A percentile compares a stretch with the other conserved stretches of the same genome.
These are phyloP conservation scores for Trichonephila clavipes DNA, from an alignment of 1,140 invertebrate genomes.

Conservation along the genomic window DNA sequence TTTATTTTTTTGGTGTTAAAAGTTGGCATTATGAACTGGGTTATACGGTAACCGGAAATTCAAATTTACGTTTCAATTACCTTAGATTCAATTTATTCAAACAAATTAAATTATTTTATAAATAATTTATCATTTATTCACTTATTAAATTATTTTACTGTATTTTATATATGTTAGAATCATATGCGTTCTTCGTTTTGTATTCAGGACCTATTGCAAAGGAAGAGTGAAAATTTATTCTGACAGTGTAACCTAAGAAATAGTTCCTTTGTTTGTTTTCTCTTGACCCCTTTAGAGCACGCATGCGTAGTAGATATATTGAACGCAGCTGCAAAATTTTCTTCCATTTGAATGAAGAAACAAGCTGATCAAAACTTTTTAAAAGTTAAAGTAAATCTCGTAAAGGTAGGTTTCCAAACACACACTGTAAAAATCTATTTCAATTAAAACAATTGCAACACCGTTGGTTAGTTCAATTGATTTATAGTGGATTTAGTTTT, in stretches of 20 bases:
- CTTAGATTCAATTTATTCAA: too few species aligned
- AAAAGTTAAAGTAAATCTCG: neutral
- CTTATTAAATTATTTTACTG: neutral
- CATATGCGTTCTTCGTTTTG: neutral
- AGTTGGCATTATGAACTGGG: too few species aligned
- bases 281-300: conserved; percentile 10
- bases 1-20: too few species aligned
- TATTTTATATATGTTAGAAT: neutral
- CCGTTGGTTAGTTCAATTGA: too few species aligned
- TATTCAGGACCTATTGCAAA: neutral
- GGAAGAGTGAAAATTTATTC: conserved; percentile 18
- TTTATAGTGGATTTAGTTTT: too few species aligned
- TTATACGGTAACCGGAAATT: too few species aligned
- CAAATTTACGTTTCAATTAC: too few species aligned
- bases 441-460: neutral
- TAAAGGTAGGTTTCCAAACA: neutral
- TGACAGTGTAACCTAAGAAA: conserved; percentile 13
- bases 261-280: conserved; percentile 3
- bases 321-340: conserved; percentile 48
- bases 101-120: too few species aligned
- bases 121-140: too few species aligned
- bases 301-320: neutral
- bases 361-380: neutral
- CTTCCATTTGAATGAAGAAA: neutral
- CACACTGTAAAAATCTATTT: neutral